Conservation (phyloP, 2,113 vertebrate species). For the Sylvietta virens region DNA sequence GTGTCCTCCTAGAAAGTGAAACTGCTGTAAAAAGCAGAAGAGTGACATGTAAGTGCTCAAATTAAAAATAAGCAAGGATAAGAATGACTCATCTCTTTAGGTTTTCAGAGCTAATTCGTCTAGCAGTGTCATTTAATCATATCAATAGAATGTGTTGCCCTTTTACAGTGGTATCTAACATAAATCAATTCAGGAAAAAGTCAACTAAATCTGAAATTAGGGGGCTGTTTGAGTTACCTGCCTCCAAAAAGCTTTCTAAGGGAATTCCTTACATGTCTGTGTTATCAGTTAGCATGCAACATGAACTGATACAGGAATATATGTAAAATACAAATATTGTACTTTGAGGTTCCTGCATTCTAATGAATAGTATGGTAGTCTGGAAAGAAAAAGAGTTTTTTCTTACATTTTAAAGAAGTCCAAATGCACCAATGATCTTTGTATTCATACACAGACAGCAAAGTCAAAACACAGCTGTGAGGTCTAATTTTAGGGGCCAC, state of each 20-base stretch:
- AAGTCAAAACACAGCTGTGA: constrained; percentile 39
- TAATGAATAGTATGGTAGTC: not conserved
- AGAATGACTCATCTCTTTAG: not conserved
- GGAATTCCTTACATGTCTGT: not conserved
- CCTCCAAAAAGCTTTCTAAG: not conserved
- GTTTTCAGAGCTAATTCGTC: not conserved
- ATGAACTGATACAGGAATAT: not conserved
- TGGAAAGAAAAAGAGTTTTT: not conserved
- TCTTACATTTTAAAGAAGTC: not conserved
- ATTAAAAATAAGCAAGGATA: not conserved
- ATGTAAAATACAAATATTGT: not conserved
- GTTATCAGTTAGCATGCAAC: not conserved
- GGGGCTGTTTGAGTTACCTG: not conserved
- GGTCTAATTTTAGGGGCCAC: constrained; percentile 19
- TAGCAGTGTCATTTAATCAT: not conserved
- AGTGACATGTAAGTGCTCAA: not conserved
- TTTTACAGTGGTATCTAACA: not conserved
- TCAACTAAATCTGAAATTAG: not conserved
- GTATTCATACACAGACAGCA: not conserved
- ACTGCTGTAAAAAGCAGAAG: not conserved
- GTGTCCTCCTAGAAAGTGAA: not conserved
- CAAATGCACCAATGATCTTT: not conserved
- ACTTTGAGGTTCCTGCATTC: not conserved
- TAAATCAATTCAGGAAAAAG: not conserved
- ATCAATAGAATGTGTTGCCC: not conserved